Evolutionary conservation across 2,888 invertebrate species (phyloP), one percentile per base, ranked within the genome.

Genomic region (Hirtodrosophila cameraria): DNA sequence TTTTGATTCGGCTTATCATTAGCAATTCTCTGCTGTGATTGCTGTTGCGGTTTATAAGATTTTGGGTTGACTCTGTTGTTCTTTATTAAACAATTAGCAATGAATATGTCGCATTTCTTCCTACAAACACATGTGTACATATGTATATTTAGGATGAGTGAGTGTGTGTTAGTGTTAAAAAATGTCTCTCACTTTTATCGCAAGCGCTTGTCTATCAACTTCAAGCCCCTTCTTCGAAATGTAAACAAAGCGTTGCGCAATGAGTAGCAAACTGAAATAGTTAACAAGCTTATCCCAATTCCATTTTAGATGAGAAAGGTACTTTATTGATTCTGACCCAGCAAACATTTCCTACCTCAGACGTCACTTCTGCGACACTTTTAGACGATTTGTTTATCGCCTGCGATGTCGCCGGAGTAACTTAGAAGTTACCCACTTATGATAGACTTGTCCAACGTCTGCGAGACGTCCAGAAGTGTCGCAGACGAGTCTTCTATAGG

Each of bases 21-120:
- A 42, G 64, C 43, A 45, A 42, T 35, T 49, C 39, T 39, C 20
- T 11, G 30, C n/a, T 13, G 35, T 50, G 58, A 57, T 66, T 59
- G n/a, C 28, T 49, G n/a, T 12, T 35, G 7, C 8, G 35, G 36
- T 38, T 48, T 27, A 31, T 43, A n/a, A 38, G 27, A 61, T 66
- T 36, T 42, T n/a, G n/a, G 15, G 46, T 52, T 60, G 16, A 13
- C 30, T 52, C 7, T 69, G 60, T 75, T 78, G 42, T 61, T 82
- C 61, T 79, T 79, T 73, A 66, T 70, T 16, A 66, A 79, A 73
- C 63, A 82, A 75, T 79, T 73, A 73, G 59, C 55, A 60, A 25
- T 41, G 35, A 30, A 42, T 33, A 38, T 52, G 42, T 53, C 52
- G 61, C 61, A 65, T 33, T 70, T 58, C 15, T 4, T n/a, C n/a